Conservation (phyloP, 2,797 vertebrate species). For the Mus caroli region DNA sequence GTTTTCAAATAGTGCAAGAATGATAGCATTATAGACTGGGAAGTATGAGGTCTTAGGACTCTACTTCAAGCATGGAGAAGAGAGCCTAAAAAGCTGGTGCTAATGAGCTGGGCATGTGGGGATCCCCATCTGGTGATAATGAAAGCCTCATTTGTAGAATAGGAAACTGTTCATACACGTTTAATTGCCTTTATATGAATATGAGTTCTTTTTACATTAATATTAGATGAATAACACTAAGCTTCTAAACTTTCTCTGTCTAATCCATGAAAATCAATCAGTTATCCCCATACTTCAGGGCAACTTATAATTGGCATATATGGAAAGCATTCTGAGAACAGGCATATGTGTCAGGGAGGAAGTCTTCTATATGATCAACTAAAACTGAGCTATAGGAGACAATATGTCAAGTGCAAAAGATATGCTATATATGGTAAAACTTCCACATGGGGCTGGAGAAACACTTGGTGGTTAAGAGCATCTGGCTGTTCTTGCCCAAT, state of each 20-base stretch:
- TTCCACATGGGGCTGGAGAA: not conserved
- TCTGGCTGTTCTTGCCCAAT: not conserved
- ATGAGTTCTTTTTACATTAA: conserved; percentile 26
- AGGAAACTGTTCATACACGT: conserved; percentile 9
- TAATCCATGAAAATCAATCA: conserved; percentile 35
- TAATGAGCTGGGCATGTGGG: not conserved
- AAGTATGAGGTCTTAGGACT: not conserved
- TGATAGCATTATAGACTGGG: not conserved
- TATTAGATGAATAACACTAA: conserved; percentile 45
- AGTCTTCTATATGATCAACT: conserved; percentile 11
- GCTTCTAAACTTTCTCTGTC: conserved; percentile 25
- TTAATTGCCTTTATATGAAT: not conserved
- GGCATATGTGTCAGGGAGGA: not conserved
- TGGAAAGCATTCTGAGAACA: not conserved
- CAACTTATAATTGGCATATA: not conserved
- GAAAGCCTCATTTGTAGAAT: not conserved
- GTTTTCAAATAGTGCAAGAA: not conserved
- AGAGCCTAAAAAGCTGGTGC: not conserved
- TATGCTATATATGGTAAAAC: not conserved
- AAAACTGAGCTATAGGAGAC: not conserved
- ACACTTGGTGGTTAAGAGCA: not conserved
- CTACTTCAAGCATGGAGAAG: not conserved
- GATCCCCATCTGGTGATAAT: not conserved
- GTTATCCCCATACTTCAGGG: conserved; percentile 43
- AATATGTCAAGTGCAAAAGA: not conserved